phyloP scores from a whole-genome alignment of 2,113 vertebrate species.

The Alces alces region DNA sequence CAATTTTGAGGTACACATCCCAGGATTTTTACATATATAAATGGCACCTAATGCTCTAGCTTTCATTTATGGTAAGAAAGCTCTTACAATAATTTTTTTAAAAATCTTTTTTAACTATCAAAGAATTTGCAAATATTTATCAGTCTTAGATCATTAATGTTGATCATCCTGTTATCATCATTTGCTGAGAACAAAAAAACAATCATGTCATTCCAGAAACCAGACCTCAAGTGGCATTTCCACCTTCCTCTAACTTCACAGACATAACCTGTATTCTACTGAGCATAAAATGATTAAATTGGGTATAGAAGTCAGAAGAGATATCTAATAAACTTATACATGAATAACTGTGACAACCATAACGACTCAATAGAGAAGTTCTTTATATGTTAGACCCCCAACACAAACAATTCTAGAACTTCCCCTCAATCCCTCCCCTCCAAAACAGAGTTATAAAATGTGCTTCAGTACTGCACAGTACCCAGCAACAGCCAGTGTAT shows the following conservation, averaged over 20 bases:
- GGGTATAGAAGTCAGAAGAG: neutral
- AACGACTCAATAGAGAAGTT: neutral
- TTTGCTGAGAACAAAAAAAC: neutral
- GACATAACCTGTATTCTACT: neutral
- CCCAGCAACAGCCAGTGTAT: neutral
- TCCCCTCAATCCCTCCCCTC: no score
- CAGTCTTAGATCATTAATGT: neutral
- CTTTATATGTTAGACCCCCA: neutral
- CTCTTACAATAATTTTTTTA: neutral
- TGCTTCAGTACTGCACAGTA: rapidly evolving
- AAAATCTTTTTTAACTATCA: neutral
- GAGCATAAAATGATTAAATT: neutral
- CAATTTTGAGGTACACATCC: neutral
- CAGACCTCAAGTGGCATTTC: neutral
- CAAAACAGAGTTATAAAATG: neutral
- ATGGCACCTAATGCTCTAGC: neutral
- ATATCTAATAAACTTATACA: neutral
- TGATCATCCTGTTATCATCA: neutral
- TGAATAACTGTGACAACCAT: neutral
- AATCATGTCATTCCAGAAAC: neutral
- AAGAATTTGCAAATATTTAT: neutral
- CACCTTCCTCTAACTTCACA: neutral
- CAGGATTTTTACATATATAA: neutral
- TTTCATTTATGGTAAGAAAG: neutral
- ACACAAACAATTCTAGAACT: neutral